Evolutionary conservation across 1,140 invertebrate genomes (phyloP), one percentile per base, ranked within the genome.

Genomic region (Solen grandis): DNA sequence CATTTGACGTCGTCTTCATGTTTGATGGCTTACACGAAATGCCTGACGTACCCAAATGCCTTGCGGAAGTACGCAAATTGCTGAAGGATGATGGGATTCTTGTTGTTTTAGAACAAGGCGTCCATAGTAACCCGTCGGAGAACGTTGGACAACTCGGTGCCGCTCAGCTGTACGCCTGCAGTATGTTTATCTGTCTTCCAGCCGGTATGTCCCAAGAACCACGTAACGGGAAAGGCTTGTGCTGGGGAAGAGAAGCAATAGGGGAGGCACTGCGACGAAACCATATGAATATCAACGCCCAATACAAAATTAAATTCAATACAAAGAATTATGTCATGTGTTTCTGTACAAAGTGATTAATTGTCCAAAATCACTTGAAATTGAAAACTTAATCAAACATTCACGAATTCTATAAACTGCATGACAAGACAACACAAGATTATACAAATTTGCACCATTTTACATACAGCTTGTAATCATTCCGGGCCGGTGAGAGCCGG

Each of bases 81-180:
- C 41, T 86, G 35, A 83, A 80, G 36, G n/a, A 70, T 0, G 78
- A 84, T 46, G 85, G 86, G 5, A 31, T 52, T 22, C 79, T 85
- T 29, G 62, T 35, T 36, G 36, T 87, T n/a, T 16, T 83, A 8
- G 86, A 87, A 16, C 19, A 75, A 5, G 72, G 66, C 22, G 38
- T 82, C 50, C 81, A 84, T 35, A 74, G 65, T 19, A 62, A 65
- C 33, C 66, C 81, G 35, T 52, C 46, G 4, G 82, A 85, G 25
- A 84, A 86, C 76, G 55, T 68, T 5, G 83, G 63, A 83, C 72
- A 82, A 16, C 74, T 83, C 13, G 78, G 85, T 88, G 93, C 77
- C 92, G 57, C 75, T 22, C 36, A 81, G 52, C 78, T 77, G 69
- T 85, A 81, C 50, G n/a, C 70, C 0, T 22, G 27, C 59, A 81